phyloP scores from a whole-genome alignment of 2,888 invertebrate genomes.

The Polyommatus icarus region DNA sequence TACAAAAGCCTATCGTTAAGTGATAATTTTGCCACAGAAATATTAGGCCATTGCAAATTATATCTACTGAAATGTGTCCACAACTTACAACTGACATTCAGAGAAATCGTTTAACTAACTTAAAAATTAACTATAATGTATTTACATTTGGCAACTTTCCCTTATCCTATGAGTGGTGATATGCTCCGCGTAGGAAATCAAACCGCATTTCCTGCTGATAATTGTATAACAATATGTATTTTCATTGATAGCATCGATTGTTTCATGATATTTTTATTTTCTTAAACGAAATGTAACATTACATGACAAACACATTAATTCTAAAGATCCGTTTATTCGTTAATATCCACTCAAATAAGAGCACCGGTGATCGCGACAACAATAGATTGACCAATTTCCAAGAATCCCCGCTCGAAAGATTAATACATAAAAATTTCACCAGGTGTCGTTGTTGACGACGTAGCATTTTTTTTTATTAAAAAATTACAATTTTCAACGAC shows the following conservation, averaged over 20 bases:
- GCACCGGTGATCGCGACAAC: too few relatives aligned
- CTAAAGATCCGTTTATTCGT: background rate
- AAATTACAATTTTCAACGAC: background rate
- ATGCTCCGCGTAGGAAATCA: slow-evolving; percentile 66
- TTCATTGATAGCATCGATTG: slow-evolving; percentile 56
- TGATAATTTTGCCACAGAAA: slow-evolving; percentile 35
- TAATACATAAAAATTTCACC: background rate
- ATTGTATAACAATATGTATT: slow-evolving; percentile 63
- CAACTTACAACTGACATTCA: slow-evolving; percentile 60
- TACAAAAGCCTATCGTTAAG: background rate
- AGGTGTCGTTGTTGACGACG: background rate
- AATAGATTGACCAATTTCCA: too few relatives aligned
- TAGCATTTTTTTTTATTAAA: background rate
- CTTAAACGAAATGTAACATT: slow-evolving; percentile 36
- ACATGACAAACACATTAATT: slow-evolving; percentile 15
- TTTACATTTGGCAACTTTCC: slow-evolving; percentile 76
- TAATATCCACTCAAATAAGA: background rate
- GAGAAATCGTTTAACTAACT: slow-evolving; percentile 52
- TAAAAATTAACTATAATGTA: slow-evolving; percentile 47
- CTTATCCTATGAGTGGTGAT: slow-evolving; percentile 75
- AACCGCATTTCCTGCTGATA: slow-evolving; percentile 67
- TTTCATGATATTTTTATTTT: slow-evolving; percentile 37
- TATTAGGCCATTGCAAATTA: slow-evolving; percentile 47
- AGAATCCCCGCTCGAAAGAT: too few relatives aligned
- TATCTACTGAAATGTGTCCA: slow-evolving; percentile 53